Conservation (phyloP, 2,113 vertebrate genomes). For the Nettapus auritus region DNA sequence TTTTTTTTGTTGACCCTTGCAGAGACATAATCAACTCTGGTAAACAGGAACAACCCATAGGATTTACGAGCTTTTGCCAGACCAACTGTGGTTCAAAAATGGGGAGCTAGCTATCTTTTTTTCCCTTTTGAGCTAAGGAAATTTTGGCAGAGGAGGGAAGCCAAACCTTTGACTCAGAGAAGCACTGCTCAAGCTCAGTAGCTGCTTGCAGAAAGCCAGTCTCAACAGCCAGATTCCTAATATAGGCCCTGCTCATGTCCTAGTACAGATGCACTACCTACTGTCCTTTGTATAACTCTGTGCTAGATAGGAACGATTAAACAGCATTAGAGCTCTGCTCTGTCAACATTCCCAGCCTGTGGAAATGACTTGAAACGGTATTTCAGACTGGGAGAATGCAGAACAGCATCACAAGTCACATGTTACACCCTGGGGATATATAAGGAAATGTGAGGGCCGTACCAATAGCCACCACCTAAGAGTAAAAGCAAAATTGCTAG, state of each 20-base stretch:
- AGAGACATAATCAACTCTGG: neutral
- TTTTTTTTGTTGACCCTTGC: neutral
- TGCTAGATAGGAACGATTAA: neutral
- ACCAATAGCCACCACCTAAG: neutral
- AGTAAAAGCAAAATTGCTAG: neutral
- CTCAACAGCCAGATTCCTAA: neutral
- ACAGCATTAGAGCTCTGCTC: neutral
- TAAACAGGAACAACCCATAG: neutral
- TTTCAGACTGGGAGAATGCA: neutral
- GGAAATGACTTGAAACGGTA: neutral
- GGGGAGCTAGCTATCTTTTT: neutral
- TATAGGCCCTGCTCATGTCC: neutral
- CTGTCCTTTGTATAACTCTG: neutral
- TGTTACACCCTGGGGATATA: neutral
- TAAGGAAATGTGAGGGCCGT: neutral
- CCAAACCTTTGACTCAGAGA: neutral
- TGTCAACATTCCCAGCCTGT: neutral
- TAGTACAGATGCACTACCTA: neutral
- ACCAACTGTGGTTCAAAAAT: fast-evolving
- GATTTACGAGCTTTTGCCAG: neutral
- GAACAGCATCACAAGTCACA: neutral
- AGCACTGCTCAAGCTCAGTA: neutral
- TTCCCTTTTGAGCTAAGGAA: neutral
- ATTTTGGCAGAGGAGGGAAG: neutral
- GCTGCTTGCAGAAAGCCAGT: neutral